These are phyloP conservation scores for Meloidogyne chitwoodi DNA, from an alignment of 1,140 invertebrate genomes.

Conservation along the genomic window DNA sequence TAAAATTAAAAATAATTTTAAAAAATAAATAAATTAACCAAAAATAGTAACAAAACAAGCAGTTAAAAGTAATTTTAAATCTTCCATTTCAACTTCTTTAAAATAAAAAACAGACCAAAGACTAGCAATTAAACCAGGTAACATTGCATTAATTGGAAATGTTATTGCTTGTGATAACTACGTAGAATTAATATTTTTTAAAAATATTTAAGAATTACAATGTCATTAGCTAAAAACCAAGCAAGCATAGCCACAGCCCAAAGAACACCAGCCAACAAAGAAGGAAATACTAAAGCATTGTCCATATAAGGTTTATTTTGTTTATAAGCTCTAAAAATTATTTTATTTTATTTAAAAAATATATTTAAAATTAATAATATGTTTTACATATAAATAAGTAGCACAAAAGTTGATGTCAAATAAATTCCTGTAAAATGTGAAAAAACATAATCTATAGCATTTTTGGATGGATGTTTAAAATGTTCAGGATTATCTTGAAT, in stretches of 20 bases:
- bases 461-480: constrained; percentile 34
- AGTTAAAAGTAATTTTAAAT: constrained; percentile 26
- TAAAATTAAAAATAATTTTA: neutral
- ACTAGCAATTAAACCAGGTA: constrained; percentile 28
- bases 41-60: constrained; percentile 35
- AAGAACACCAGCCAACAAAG: constrained; percentile 62
- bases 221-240: constrained; percentile 50
- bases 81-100: constrained; percentile 40
- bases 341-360: no score
- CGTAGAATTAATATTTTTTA: no score
- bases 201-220: no score
- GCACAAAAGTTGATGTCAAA: constrained; percentile 47
- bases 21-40: neutral
- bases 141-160: constrained; percentile 25
- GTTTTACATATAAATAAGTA: constrained; percentile 59
- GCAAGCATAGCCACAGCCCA: constrained; percentile 62
- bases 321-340: constrained; percentile 59
- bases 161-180: neutral
- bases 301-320: constrained; percentile 60
- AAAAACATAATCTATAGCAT: constrained; percentile 63
- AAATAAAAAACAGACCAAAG: constrained; percentile 52
- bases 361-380: no score
- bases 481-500: constrained; percentile 60
- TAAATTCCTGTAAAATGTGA: constrained; percentile 61
- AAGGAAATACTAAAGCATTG: constrained; percentile 61